Base-by-base conservation (phyloP, 2,888 invertebrate genomes). In the Drosophila pegasa region DNA sequence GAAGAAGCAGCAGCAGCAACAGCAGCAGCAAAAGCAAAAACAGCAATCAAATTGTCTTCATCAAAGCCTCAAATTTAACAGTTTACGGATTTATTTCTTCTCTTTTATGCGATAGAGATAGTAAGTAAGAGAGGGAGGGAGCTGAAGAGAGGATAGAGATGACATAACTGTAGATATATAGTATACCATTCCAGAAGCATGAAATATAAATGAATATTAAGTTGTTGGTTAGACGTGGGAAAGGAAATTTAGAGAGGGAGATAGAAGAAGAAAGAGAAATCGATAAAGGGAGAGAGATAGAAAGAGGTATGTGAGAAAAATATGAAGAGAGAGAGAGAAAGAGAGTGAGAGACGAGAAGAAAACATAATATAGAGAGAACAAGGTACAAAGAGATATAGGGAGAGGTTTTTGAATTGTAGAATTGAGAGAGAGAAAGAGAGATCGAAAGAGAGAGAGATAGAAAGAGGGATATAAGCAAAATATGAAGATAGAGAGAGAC, bases 1-100 rank as follows among this genome's bases (percentile, higher is more conserved):
- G 10, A 9, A 38, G 12, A 18, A 38, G 10, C 38, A 12, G 8
- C 22, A 43, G 20, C 16, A 25, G 10, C 43, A 10, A 10, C 9
- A 27, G 35, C n/a, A 67, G 2, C 27, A 22, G 6, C 40, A 41
- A 20, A 41, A 55, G 31, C 40, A 62, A 63, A 9, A 48, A 35
- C 25, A 22, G 33, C 22, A 68, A 59, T 57, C 45, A 55, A 71
- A 62, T 51, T 71, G 54, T 50, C 55, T 71, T 59, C 33, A 52
- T 35, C 35, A 16, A 31, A 47, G 38, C 38, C 56, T 48, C 56
- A 40, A 72, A 50, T 38, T 54, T 37, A 58, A 50, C 52, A 52
- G 50, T 48, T 35, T 38, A 29, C 27, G 27, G 14, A 14, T 35
- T 50, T 50, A 1, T 33, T 35, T 35, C 9, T 25, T 27, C n/a